Evolutionary conservation across 1,140 invertebrate genomes (phyloP), one percentile per base, ranked within the genome.

Genomic region (Dryas iulia): DNA sequence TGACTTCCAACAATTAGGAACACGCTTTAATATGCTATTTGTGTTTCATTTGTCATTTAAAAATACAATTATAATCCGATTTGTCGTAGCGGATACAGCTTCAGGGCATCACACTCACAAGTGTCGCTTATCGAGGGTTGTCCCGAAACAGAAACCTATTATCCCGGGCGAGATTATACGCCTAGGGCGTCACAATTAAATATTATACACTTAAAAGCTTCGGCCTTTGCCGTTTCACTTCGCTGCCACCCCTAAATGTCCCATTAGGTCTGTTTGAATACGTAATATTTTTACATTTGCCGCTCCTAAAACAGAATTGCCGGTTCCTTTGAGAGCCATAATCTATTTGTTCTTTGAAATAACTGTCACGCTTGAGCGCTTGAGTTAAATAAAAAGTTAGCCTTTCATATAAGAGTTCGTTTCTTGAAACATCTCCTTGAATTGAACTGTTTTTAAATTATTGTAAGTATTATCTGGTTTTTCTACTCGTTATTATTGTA

Each of bases 171-270:
- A 91, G 90, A 92, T 92, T 92, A 92, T 92, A 84, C 91, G 90
- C 92, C 92, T 89, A 89, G 89, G 91, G 91, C 90, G 86, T 91
- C 84, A 92, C 92, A 92, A 92, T 92, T 92, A 92, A 92, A 92
- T 90, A 91, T 91, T 89, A 90, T 90, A 91, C 91, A 92, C 89
- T 92, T 92, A 92, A 92, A 90, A 91, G 91, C 91, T 91, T 91
- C 90, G 88, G 84, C 85, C 87, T 92, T 91, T 88, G 88, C 89
- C 86, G 87, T 92, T 91, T 92, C 87, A 88, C 87, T 89, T 87
- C 82, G 83, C 82, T 90, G 87, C 87, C 88, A 91, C 88, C 89
- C 89, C 89, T 91, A 90, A 91, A 90, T 90, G 88, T 90, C 87
- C 89, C 84, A 91, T 91, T 91, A 90, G 87, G 83, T 89, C 82